Evolutionary conservation across 2,113 vertebrate species (phyloP).

Genomic region (Chaetura pelagica): DNA sequence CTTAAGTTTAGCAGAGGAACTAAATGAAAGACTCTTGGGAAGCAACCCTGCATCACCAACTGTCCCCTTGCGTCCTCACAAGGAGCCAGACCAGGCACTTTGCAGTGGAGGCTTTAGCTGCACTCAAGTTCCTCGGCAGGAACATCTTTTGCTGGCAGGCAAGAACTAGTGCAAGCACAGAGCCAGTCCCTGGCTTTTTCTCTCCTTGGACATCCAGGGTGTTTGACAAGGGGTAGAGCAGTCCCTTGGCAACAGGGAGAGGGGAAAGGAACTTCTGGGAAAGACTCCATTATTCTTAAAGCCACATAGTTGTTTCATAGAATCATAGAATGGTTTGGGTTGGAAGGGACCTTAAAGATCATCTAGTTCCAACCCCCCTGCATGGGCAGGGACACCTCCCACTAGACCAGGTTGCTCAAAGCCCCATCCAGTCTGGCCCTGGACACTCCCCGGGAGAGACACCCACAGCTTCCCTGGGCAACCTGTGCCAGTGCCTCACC

Average conservation of each 20-base stretch:
- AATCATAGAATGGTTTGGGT: too few relatives aligned
- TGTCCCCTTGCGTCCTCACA: background rate
- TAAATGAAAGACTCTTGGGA: background rate
- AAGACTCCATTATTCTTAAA: background rate
- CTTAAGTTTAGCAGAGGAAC: background rate
- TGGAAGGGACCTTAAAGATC: too few relatives aligned
- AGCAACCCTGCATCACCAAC: background rate
- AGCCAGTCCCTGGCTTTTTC: background rate
- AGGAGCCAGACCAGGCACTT: background rate
- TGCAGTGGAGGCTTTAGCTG: background rate
- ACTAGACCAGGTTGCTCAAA: too few relatives aligned
- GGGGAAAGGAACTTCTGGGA: background rate
- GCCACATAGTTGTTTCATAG: background rate
- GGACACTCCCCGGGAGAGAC: too few relatives aligned
- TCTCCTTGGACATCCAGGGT: background rate
- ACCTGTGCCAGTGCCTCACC: too few relatives aligned
- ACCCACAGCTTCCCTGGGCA: too few relatives aligned
- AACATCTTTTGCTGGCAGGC: accelerated
- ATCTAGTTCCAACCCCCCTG: too few relatives aligned
- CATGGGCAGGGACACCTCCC: too few relatives aligned
- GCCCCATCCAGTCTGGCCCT: too few relatives aligned
- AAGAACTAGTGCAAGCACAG: background rate
- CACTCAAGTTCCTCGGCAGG: background rate
- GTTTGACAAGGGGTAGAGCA: background rate
- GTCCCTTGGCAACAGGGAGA: background rate